Conservation (phyloP, 2,888 invertebrate species). For the Gortyna flavago region DNA sequence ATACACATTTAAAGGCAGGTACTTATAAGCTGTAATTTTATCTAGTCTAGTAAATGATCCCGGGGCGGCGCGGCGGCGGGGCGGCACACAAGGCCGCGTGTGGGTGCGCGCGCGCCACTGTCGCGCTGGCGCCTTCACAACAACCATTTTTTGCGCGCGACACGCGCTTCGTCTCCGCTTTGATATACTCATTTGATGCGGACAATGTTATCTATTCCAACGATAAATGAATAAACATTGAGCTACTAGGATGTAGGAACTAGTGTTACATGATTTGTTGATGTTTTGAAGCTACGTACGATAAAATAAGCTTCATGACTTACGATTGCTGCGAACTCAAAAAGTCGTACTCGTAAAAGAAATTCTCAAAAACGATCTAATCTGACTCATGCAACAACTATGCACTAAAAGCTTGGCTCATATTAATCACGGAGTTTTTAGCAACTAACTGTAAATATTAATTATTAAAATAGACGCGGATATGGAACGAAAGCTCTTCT, state of each 20-base stretch:
- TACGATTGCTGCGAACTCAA: conserved; percentile 25
- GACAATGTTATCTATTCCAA: conserved; percentile 62
- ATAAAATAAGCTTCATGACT: conserved; percentile 47
- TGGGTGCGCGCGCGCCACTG: conserved; percentile 72
- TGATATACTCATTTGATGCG: conserved; percentile 59
- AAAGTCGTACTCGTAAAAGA: conserved; percentile 36
- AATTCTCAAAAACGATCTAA: conserved; percentile 33
- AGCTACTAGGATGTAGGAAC: conserved; percentile 16
- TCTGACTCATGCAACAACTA: conserved; percentile 61
- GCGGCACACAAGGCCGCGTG: conserved; percentile 80
- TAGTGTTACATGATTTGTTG: conserved; percentile 29
- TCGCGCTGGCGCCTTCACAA: conserved; percentile 71
- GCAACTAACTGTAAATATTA: conserved; percentile 64
- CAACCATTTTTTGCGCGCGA: conserved; percentile 71
- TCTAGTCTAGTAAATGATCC: conserved; percentile 85
- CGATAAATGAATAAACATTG: conserved; percentile 49
- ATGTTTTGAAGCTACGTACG: conserved; percentile 11
- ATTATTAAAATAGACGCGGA: conserved; percentile 64
- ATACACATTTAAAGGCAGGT: conserved; percentile 72
- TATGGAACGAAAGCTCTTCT: conserved; percentile 65
- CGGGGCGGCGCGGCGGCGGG: conserved; percentile 71
- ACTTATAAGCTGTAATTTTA: conserved; percentile 77
- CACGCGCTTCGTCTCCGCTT: conserved; percentile 66
- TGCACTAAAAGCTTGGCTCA: conserved; percentile 59
- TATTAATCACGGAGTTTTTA: conserved; percentile 56